Conservation (phyloP, 2,888 invertebrate species). For the Dioctria rufipes region DNA sequence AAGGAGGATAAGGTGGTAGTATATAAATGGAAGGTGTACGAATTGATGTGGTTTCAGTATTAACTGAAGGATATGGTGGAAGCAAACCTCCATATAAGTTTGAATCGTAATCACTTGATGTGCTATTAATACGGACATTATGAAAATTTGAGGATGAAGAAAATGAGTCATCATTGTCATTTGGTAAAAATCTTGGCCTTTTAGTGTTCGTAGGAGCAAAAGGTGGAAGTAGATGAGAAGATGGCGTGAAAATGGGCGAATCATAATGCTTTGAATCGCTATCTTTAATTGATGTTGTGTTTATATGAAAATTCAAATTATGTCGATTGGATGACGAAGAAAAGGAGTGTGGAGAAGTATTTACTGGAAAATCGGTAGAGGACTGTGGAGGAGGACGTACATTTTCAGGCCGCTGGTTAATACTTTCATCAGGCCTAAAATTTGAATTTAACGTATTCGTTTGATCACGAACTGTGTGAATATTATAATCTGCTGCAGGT, state of each 20-base stretch:
- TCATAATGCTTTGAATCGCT: neutral
- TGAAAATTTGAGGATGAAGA: no score
- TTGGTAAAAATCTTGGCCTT: slow-evolving; percentile 2
- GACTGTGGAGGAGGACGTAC: neutral
- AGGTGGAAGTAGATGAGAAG: slow-evolving; percentile 55
- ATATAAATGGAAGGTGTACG: slow-evolving; percentile 28
- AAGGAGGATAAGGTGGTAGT: slow-evolving; percentile 2
- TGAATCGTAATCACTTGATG: slow-evolving; percentile 48
- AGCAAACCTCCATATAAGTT: slow-evolving; percentile 61
- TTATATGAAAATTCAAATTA: neutral
- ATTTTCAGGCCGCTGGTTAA: neutral
- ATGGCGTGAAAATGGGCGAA: neutral
- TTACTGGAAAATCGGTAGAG: neutral
- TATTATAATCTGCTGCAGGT: neutral
- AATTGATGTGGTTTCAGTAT: slow-evolving; percentile 3
- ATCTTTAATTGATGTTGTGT: neutral
- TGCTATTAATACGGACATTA: neutral
- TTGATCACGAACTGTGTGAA: neutral
- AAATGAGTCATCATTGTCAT: neutral
- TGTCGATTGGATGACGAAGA: neutral
- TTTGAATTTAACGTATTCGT: neutral
- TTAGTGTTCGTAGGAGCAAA: slow-evolving; percentile 3
- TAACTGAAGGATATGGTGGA: slow-evolving; percentile 61
- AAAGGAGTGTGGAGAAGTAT: neutral
- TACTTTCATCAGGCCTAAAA: neutral